Evolutionary conservation across 2,888 invertebrate genomes (phyloP), one percentile per base, ranked within the genome.

Genomic region (Cyclophora albipunctata): DNA sequence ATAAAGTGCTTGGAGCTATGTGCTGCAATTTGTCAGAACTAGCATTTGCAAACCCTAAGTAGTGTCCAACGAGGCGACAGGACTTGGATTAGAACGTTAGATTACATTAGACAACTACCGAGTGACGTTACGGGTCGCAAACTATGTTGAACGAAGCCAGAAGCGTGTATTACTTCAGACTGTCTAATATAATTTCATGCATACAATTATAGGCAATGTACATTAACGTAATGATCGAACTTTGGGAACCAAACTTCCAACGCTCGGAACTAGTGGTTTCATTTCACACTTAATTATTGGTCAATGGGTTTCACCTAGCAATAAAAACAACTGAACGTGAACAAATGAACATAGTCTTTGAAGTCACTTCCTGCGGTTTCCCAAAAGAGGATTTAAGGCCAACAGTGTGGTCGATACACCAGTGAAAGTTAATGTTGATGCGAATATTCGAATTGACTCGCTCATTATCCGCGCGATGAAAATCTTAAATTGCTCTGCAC

Each of bases 341-440:
- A 59, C 60, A 59, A 60, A 37, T 55, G 55, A 59, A 59, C 60
- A 59, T 61, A 37, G 56, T 55, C 73, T 74, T 72, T 74, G 70
- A 70, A 69, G 63, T 73, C 60, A 75, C 74, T 82, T 81, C 79
- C 81, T 83, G 81, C 71, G 81, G 82, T 81, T 80, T 75, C 71
- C 73, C 69, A 81, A 83, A 81, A 71, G 71, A 72, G 79, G 73
- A 73, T 84, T 84, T 82, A 79, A 85, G 83, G 82, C 80, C 82
- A 81, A 59, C 69, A 59, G 64, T 63, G 65, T 70, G 59, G 69
- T 63, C 61, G 65, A 67, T 69, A 69, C 63, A 73, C 56, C 66
- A 85, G 86, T 84, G 87, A 87, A 87, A 87, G 87, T 86, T 78
- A 78, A 80, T 76, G 76, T 70, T 70, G 74, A 79, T 81, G 83